Conservation (phyloP, 2,113 vertebrate species). For the Anguilla japonica region DNA sequence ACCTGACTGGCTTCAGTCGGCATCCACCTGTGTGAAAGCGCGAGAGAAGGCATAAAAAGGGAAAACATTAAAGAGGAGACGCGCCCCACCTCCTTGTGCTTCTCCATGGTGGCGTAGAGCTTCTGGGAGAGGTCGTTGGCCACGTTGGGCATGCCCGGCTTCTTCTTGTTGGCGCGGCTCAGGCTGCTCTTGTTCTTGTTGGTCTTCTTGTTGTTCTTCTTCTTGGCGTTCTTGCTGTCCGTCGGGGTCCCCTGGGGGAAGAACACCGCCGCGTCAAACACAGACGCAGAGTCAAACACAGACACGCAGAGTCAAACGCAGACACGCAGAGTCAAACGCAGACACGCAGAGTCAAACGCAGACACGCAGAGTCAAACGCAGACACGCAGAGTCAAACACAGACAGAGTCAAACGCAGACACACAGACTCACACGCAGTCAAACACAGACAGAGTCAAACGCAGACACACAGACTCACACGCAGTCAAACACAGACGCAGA, state of each 20-base stretch:
- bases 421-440: too few species aligned
- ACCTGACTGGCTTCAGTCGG: neutral
- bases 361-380: too few species aligned
- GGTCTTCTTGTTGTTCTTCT: slow-evolving; percentile 99
- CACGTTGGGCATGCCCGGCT: slow-evolving; percentile 95
- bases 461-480: too few species aligned
- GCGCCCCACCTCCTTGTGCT: slow-evolving; percentile 93
- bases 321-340: too few species aligned
- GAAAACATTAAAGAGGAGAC: neutral
- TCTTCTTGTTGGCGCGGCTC: slow-evolving; percentile 97
- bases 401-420: too few species aligned
- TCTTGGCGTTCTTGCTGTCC: slow-evolving; percentile 97
- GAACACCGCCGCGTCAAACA: neutral
- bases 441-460: too few species aligned
- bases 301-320: too few species aligned
- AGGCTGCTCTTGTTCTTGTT: slow-evolving; percentile 98
- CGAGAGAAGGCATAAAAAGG: neutral
- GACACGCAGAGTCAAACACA: too few species aligned
- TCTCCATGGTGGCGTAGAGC: slow-evolving; percentile 95
- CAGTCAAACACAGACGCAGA: too few species aligned
- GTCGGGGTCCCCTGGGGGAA: slow-evolving; percentile 82
- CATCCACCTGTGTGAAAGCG: neutral
- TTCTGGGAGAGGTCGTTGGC: slow-evolving; percentile 98
- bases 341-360: too few species aligned
- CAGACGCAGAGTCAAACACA: slow-evolving; percentile 8